Base-by-base conservation (phyloP, 1,140 invertebrate genomes). In the Drosophila tristis region DNA sequence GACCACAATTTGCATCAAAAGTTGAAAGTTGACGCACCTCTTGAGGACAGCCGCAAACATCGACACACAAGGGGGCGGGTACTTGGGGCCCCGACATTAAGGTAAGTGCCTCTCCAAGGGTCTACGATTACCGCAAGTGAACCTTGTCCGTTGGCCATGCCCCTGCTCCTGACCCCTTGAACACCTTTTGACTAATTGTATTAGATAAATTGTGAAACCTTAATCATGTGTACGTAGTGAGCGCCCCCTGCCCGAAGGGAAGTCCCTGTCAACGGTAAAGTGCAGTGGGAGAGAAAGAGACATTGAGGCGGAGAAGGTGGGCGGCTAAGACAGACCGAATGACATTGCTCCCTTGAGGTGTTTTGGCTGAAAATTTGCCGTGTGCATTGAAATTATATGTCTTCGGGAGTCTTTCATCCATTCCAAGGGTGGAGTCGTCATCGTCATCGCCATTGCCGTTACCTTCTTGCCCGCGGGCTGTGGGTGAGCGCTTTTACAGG, bases 181-280 rank as follows among this genome's bases (percentile, higher is more conserved):
- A 79, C 79, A 79, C 75, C 84, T 89, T 67, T 76, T 89, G 76
- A 89, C 85, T 89, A 89, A 89, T 89, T 89, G 84, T 90, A 89
- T 89, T 90, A 90, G 76, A 89, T 89, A 84, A 89, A 89, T 89
- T 89, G 80, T 74, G 79, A 89, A 89, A 78, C 84, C 84, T 80
- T 89, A 89, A 89, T 89, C 84, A 78, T 80, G 85, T 89, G 76
- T 84, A 86, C 59, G 56, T 60, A 47, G 58, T 54, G 43, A 25
- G 35, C 31, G 42, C 42, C 53, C 50, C n/a, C 39, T 6, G 15
- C 43, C 35, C 11, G 6, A 8, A 16, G 16, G 16, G 16, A 16
- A 16, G 16, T 0, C 16, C 48, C 51, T 48, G 49, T 49, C 45
- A 62, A 61, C 66, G 61, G 50, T 62, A 47, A 70, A 80, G 48